Evolutionary conservation across 2,797 vertebrate species (phyloP), one percentile per base, ranked within the genome.

Genomic region (Mormyrus hasselquistii): DNA sequence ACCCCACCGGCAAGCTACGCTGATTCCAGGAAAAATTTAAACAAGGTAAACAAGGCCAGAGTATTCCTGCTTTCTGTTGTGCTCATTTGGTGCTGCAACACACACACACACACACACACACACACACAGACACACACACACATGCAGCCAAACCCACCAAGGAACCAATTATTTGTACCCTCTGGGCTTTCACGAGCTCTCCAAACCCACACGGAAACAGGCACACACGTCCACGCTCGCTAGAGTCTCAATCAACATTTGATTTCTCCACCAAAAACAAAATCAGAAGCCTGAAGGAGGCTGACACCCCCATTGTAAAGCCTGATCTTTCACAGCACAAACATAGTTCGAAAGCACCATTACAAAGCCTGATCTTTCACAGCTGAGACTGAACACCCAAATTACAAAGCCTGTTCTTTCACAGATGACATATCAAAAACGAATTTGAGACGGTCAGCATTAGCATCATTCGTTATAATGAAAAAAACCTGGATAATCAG

Each of bases 121-220:
- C 62, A 69, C 62, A 69, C 62, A 53, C 52, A 53, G 12, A 53
- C 52, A 62, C 57, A 62, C 59, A 62, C 9, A 69, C 65, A 73
- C 10, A 86, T 22, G 29, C 12, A 22, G 25, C 12, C 49, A 86
- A 55, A 41, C 49, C 25, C 85, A 86, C 85, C 25, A 55, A 52
- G 22, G 52, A 86, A 86, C 50, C 52, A 86, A 34, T 86, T 86
- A 86, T 57, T 86, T 86, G 52, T 86, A 86, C 52, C 85, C 29
- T 86, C 25, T 5, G 22, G 50, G 50, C 12, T 53, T 57, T 86
- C 50, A 86, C 29, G 16, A 86, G 25, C 85, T 53, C 50, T 86
- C 29, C 52, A 86, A 52, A 85, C 19, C 83, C 83, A 85, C 83
- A 84, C 47, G 0, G 44, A 84, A 84, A 10, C 82, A 53, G n/a